phyloP scores from a whole-genome alignment of 2,888 invertebrate genomes.

The Crioceris asparagi region DNA sequence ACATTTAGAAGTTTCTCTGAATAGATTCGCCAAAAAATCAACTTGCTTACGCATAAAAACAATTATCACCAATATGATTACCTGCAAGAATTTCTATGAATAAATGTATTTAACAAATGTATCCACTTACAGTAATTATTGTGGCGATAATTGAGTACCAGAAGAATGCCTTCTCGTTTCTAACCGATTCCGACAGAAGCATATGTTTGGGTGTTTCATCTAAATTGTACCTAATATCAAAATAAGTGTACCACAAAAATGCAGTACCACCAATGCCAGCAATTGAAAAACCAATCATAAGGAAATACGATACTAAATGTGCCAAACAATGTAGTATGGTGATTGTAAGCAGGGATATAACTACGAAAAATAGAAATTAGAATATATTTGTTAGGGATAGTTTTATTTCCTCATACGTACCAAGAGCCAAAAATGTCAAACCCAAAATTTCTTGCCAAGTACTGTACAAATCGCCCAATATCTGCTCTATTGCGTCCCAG shows the following conservation, averaged over 20 bases:
- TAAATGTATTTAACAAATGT: background rate
- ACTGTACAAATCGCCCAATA: constrained; percentile 76
- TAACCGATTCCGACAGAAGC: constrained; percentile 62
- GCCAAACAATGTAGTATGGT: constrained; percentile 76
- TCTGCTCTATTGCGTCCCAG: constrained; percentile 81
- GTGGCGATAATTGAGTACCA: constrained; percentile 78
- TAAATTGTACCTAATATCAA: constrained; percentile 57
- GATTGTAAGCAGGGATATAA: constrained; percentile 72
- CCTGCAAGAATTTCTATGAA: constrained; percentile 39
- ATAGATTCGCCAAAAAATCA: constrained; percentile 70
- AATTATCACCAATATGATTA: constrained; percentile 61
- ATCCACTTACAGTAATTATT: constrained; percentile 64
- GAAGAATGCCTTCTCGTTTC: constrained; percentile 79
- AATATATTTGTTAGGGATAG: too few relatives aligned
- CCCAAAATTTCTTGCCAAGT: constrained; percentile 80
- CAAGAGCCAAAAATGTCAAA: constrained; percentile 68
- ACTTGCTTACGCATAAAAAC: constrained; percentile 71
- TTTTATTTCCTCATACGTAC: constrained; percentile 44
- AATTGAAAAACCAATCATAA: constrained; percentile 69
- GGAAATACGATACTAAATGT: constrained; percentile 75
- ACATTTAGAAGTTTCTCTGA: constrained; percentile 83
- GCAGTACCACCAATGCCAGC: constrained; percentile 67
- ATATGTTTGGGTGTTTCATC: constrained; percentile 42
- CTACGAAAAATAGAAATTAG: constrained; percentile 41
- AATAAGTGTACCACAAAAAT: constrained; percentile 83